Conservation (phyloP, 2,113 vertebrate species). For the Salvelinus fontinalis region DNA sequence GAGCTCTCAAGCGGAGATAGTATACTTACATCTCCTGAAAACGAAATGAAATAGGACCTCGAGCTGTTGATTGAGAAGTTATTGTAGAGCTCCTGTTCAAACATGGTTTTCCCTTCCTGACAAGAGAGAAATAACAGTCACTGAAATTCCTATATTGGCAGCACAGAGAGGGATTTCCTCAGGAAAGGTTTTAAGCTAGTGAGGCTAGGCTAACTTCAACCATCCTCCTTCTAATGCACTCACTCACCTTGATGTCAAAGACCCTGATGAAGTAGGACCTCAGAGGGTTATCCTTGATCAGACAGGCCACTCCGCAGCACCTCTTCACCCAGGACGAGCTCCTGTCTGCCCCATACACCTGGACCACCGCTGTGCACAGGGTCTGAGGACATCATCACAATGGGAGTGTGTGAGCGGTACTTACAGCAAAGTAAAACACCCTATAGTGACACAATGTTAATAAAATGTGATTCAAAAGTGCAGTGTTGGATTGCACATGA, state of each 20-base stretch:
- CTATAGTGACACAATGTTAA: too few relatives aligned
- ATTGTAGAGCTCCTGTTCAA: slow-evolving; percentile 97
- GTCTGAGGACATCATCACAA: slow-evolving; percentile 71
- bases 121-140: slow-evolving; percentile 27
- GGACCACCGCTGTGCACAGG: slow-evolving; percentile 92
- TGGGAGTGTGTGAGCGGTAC: neutral
- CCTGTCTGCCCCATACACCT: slow-evolving; percentile 88
- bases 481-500: too few relatives aligned
- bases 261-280: slow-evolving; percentile 98
- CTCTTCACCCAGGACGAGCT: slow-evolving; percentile 90
- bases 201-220: neutral
- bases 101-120: slow-evolving; percentile 91
- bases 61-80: slow-evolving; percentile 91
- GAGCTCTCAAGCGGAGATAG: neutral
- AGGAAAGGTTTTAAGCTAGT: neutral
- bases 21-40: slow-evolving; percentile 89
- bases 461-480: too few relatives aligned
- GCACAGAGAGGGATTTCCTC: neutral
- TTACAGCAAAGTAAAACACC: too few relatives aligned
- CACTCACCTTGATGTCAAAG: slow-evolving; percentile 93
- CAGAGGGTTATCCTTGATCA: slow-evolving; percentile 98
- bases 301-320: slow-evolving; percentile 94
- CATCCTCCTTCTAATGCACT: neutral
- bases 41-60: slow-evolving; percentile 95
- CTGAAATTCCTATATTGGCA: neutral